Evolutionary conservation across 2,113 vertebrate genomes (phyloP).

Genomic region (Atractosteus spatula): DNA sequence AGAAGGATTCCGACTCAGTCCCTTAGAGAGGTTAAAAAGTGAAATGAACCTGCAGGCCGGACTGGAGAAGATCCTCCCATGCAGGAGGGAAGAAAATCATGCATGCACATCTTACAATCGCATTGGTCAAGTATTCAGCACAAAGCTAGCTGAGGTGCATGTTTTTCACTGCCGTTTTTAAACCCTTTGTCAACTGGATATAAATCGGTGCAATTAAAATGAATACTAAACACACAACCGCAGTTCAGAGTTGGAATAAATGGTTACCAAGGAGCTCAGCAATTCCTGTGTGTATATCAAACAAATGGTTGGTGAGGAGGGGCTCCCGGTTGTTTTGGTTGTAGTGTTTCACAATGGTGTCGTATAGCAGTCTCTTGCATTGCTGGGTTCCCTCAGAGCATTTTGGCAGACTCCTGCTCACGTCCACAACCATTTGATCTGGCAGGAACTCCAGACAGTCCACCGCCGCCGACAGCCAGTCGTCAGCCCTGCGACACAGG

Average conservation of each 20-base stretch:
- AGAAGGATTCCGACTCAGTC: too few species aligned
- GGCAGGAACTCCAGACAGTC: constrained; percentile 93
- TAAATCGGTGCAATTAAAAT: too few species aligned
- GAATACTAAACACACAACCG: too few species aligned
- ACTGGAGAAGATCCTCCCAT: too few species aligned
- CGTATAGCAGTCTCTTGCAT: constrained; percentile 83
- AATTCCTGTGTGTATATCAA: constrained; percentile 88
- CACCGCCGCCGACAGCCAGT: constrained; percentile 87
- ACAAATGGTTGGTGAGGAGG: constrained; percentile 78
- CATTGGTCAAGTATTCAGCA: too few species aligned
- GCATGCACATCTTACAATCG: too few species aligned
- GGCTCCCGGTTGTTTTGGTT: constrained; percentile 71
- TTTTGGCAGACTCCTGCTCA: constrained; percentile 81
- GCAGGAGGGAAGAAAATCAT: too few species aligned
- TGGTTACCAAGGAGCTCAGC: constrained; percentile 87
- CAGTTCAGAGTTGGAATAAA: constrained; percentile 47
- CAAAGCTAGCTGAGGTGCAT: too few species aligned
- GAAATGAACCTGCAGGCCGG: too few species aligned
- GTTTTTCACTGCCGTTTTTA: too few species aligned
- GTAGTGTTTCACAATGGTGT: constrained; percentile 79
- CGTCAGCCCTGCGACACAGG: constrained; percentile 72
- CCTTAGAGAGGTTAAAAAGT: too few species aligned
- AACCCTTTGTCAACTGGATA: too few species aligned
- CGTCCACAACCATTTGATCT: constrained; percentile 84
- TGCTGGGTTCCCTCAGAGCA: constrained; percentile 64